Evolutionary conservation across 2,113 vertebrate species (phyloP), one percentile per base, ranked within the genome.

Genomic region (Sterrhoptilus dennistouni): DNA sequence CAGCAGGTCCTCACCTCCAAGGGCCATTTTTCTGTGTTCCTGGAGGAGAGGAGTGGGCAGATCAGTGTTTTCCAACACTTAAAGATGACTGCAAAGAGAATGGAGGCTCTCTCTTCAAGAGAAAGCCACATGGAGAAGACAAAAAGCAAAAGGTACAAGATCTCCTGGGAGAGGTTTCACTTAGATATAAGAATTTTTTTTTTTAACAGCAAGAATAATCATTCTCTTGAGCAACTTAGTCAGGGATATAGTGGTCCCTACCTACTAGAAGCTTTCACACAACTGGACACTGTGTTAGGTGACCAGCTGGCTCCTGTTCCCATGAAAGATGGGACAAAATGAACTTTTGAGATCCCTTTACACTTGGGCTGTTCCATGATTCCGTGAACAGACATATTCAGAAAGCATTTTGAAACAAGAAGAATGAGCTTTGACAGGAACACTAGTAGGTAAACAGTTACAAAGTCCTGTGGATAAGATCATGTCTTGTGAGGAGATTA

Each of bases 201-300:
- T n/a, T n/a, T n/a, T n/a, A n/a, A n/a, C 13, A 31, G 8, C 16
- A 50, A 60, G n/a, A 59, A 31, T 10, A 89, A 49, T 44, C 21
- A 45, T 29, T 68, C 21, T 31, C 27, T 57, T 35, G 11, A 79
- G 36, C 11, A 42, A n/a, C 8, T 13, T 49, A 9, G 5, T 28
- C 8, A 45, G 14, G 28, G 6, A 28, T 1, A 1, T 25, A 2
- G 3, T 45, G n/a, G 6, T 71, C 33, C 22, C 11, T 8, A 13
- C 29, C 16, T 22, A 42, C 14, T 12, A 20, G 19, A 50, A 18
- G 14, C 6, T 87, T 76, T 71, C 47, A 54, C 5, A 3, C 14
- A 45, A 7, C 12, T 27, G 15, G 21, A 50, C 33, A 28, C 4
- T 16, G 17, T 13, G 7, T 11, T 52, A 66, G 22, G 28, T 63